A percentile compares a stretch with the other conserved stretches of the same genome.
Evolutionary conservation across 2,888 invertebrate genomes (phyloP).

Genomic region (Podotricha telesiphe): DNA sequence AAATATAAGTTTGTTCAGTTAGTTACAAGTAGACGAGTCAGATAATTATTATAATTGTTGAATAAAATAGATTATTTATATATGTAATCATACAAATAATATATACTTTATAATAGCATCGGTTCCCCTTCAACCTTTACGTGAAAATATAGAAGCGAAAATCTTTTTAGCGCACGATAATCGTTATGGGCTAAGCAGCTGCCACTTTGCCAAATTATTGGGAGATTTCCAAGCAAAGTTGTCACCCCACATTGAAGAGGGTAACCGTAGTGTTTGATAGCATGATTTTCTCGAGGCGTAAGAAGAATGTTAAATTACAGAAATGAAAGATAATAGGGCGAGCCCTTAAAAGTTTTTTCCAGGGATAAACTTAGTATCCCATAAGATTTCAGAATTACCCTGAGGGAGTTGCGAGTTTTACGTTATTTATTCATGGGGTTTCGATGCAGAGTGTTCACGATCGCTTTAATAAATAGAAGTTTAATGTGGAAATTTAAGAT

Average conservation of each 20-base stretch:
- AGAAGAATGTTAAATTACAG: conserved; percentile 81
- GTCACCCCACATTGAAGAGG: conserved; percentile 70
- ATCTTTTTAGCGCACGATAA: conserved; percentile 77
- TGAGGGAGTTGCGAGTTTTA: conserved; percentile 62
- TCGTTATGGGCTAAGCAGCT: conserved; percentile 79
- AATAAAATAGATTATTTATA: too few species aligned
- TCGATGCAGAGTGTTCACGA: conserved; percentile 14
- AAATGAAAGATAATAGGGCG: conserved; percentile 82
- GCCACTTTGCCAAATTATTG: conserved; percentile 82
- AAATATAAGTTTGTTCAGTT: too few species aligned
- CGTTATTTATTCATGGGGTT: conserved; percentile 76
- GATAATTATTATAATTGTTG: too few species aligned
- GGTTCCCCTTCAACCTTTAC: conserved; percentile 46
- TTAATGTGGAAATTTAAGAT: conserved; percentile 5
- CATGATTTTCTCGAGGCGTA: conserved; percentile 76
- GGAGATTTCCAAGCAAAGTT: conserved; percentile 77
- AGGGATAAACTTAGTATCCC: conserved; percentile 73
- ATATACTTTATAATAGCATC: conserved; percentile 32
- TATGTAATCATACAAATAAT: too few species aligned
- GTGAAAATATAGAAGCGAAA: conserved; percentile 52
- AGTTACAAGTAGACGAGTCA: too few species aligned
- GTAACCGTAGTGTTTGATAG: conserved; percentile 77
- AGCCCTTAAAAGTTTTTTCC: conserved; percentile 70
- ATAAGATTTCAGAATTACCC: conserved; percentile 75
- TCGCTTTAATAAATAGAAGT: conserved; percentile 20